phyloP scores from a whole-genome alignment of 2,113 vertebrate species.

The Neomonachus schauinslandi region DNA sequence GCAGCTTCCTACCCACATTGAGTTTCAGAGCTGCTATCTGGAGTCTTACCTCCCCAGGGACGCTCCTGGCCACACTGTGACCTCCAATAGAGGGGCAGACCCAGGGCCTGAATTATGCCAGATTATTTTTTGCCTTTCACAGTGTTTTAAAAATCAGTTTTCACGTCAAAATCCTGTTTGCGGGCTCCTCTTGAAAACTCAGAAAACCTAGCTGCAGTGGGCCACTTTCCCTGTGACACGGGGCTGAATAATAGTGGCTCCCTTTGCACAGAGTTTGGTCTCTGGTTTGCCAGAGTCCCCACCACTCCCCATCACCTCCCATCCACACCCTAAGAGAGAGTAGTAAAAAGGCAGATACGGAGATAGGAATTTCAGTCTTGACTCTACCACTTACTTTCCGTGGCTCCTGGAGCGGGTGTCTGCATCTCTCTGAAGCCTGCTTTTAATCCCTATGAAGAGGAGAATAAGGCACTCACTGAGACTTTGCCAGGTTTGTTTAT shows the following conservation, averaged over 20 bases:
- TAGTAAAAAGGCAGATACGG: not conserved
- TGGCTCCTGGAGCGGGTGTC: not conserved
- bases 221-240: not conserved
- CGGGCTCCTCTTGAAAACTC: conserved; percentile 6
- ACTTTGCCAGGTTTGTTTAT: not conserved
- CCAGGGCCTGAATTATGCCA: not conserved
- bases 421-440: not conserved
- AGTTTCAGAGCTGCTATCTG: not conserved
- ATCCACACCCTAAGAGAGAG: not conserved
- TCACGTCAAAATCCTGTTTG: conserved; percentile 47
- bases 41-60: not conserved
- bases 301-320: not conserved
- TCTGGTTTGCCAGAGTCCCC: not conserved
- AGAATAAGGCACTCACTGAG: not conserved
- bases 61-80: not conserved
- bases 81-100: not conserved
- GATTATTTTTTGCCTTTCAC: conserved; percentile 24
- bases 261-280: not conserved
- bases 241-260: not conserved
- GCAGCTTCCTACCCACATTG: not conserved
- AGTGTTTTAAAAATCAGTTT: conserved; percentile 23
- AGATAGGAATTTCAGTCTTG: not conserved
- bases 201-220: not conserved
- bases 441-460: conserved; percentile 8
- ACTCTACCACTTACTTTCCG: not conserved